Percentiles rank a stretch among this genome's conserved stretches.
These are phyloP conservation scores for Sula dactylatra DNA, from an alignment of 2,113 vertebrate species.

Conservation along the genomic window DNA sequence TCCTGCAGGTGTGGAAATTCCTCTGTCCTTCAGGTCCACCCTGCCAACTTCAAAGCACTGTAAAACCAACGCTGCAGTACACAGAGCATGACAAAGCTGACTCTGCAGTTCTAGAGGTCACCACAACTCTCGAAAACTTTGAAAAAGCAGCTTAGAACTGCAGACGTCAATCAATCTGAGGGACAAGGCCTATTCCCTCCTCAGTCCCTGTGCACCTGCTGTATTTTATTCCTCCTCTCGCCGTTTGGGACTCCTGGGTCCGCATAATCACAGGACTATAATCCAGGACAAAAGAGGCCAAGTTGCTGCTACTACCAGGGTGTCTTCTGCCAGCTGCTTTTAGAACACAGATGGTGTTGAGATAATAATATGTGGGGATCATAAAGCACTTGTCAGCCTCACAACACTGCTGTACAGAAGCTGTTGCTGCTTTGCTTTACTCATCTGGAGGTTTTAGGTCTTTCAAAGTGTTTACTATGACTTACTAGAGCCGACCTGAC, in stretches of 20 bases:
- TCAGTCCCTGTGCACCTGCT: neutral
- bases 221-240: neutral
- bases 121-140: neutral
- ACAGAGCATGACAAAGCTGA: neutral
- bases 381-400: neutral
- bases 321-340: neutral
- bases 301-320: neutral
- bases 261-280: neutral
- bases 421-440: neutral
- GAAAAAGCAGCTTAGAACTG: neutral
- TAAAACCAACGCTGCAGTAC: neutral
- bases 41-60: neutral
- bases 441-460: neutral
- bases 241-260: neutral
- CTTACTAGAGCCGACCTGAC: neutral
- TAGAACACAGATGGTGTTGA: neutral
- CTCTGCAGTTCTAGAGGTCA: neutral
- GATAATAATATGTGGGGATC: neutral
- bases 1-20: neutral
- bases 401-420: neutral
- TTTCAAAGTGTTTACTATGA: neutral
- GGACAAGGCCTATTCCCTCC: neutral
- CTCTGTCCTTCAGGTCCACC: neutral
- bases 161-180: neutral
- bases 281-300: neutral